Percentiles rank a stretch among this genome's conserved stretches.
Evolutionary conservation across 2,888 invertebrate genomes (phyloP).

Genomic region (Junonia oenone): DNA sequence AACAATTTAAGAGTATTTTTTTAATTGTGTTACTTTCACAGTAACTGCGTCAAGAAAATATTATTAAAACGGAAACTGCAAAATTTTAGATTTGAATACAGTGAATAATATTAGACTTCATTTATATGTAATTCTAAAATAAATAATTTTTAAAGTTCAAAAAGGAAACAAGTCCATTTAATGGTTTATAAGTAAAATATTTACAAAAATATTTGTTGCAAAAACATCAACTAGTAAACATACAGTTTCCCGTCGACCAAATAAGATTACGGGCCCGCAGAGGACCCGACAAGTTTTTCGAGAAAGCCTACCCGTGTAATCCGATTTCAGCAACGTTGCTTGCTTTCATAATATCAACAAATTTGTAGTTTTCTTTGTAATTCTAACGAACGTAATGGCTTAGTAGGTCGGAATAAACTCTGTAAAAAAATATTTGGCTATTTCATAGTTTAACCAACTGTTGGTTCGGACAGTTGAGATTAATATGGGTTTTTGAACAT

Average conservation of each 20-base stretch:
- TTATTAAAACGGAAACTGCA: too few species aligned
- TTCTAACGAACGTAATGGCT: not conserved
- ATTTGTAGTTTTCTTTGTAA: slow-evolving; percentile 21
- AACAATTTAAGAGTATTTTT: too few species aligned
- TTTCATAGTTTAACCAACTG: not conserved
- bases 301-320: slow-evolving; percentile 36
- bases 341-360: slow-evolving; percentile 38
- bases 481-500: too few species aligned
- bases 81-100: too few species aligned
- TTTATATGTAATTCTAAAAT: not conserved
- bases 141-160: not conserved
- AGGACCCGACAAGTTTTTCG: slow-evolving; percentile 35
- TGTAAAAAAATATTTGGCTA: not conserved
- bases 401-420: not conserved
- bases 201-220: slow-evolving; percentile 4
- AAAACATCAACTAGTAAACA: slow-evolving; percentile 8
- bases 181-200: not conserved
- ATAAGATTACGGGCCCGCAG: slow-evolving; percentile 31
- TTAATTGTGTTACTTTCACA: too few species aligned
- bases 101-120: too few species aligned
- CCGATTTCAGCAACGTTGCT: slow-evolving; percentile 38
- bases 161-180: not conserved
- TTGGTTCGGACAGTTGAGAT: too few species aligned
- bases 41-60: too few species aligned
- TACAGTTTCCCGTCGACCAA: slow-evolving; percentile 21